Base-by-base conservation (phyloP, 1,140 invertebrate genomes). In the Macrobrachium rosenbergii region DNA sequence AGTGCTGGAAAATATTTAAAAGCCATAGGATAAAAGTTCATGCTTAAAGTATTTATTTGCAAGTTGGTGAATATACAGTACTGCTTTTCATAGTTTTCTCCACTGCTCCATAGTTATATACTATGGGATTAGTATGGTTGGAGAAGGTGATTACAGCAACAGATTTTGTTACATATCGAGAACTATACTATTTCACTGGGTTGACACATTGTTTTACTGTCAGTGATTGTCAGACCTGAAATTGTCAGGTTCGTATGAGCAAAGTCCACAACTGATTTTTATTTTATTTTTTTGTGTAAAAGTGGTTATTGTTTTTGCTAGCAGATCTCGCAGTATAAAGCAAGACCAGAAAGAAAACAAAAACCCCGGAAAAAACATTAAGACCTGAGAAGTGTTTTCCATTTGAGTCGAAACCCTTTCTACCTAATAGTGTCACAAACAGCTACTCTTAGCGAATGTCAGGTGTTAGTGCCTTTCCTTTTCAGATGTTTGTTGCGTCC, bases 381-480 rank as follows among this genome's bases (percentile, higher is more conserved):
- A 52, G 6, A 52, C 52, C 52, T 8, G 52, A 52, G 52, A 10
- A 52, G 7, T 52, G 52, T 67, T 67, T 62, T 58, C 45, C 21
- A 21, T 28, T 43, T 12, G 21, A 60, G n/a, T 73, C 52, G n/a
- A 28, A 72, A 72, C 67, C 21, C 28, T 21, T 52, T 10, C 72
- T 23, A 43, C 52, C 21, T 78, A 67, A 14, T 59, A 59, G n/a
- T 59, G 58, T 84, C 10, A 64, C 21, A 23, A 62, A 78, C 62
- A 67, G 43, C 60, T 52, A 84, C 62, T 59, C 62, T 77, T 69
- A 67, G 60, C 83, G 77, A 76, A 58, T 84, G 58, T 83, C 82
- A 83, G 82, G 82, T 83, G 82, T 84, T 84, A 84, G 83, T 84
- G 83, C 83, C 83, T 84, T 84, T 77, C 43, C 83, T 84, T 84